These are phyloP conservation scores for Rotaria macrura DNA, from an alignment of 2,888 invertebrate species.

Conservation along the genomic window DNA sequence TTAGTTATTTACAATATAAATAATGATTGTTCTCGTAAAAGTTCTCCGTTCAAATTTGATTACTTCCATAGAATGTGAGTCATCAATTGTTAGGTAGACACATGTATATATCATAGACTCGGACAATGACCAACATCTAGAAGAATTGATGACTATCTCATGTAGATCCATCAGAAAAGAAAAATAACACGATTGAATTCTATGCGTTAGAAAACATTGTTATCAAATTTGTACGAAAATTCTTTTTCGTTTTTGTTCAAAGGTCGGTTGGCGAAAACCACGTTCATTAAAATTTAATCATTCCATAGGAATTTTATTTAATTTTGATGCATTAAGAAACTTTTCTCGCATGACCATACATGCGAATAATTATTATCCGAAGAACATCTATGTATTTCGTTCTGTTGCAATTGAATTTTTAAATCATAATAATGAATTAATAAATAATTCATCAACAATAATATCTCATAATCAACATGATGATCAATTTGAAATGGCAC, in stretches of 20 bases:
- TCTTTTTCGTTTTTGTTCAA: neutral
- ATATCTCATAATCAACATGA: conserved; percentile 11
- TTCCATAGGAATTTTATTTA: neutral
- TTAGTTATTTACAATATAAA: no score
- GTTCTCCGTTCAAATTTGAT: no score
- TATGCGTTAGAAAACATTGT: no score
- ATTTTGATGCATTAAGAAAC: neutral
- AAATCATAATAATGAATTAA: neutral
- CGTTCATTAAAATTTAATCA: neutral
- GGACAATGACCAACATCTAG: no score
- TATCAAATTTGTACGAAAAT: neutral
- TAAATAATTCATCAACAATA: neutral
- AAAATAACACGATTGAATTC: no score
- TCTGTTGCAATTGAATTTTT: neutral
- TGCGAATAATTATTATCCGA: conserved; percentile 14
- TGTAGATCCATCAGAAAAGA: no score
- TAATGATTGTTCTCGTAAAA: no score
- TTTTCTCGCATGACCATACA: conserved; percentile 3
- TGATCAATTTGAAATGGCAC: neutral
- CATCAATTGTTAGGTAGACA: no score
- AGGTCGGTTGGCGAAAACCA: conserved; percentile 1
- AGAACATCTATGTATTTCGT: neutral
- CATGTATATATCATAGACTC: no score
- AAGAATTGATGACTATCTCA: no score
- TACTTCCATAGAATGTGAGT: no score